Evolutionary conservation across 2,888 invertebrate genomes (phyloP), one percentile per base, ranked within the genome.

Genomic region (Thyatira batis): DNA sequence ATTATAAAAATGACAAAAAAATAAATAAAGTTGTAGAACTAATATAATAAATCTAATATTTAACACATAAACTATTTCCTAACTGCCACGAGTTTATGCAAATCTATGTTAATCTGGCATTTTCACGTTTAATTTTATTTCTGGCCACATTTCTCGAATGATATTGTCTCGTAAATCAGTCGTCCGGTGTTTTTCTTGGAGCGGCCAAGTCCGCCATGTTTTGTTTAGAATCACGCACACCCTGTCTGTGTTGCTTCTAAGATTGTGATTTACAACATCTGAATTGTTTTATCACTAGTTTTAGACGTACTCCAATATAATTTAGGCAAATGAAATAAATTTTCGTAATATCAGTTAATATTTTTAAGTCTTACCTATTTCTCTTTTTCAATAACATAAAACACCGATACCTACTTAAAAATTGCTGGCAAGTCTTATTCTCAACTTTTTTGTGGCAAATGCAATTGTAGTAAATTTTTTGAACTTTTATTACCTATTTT

Each of bases 161-260:
- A 87, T 88, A 85, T 87, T 84, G 87, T 87, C 83, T 85, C 87
- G 86, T 92, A 91, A 92, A 91, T 91, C 91, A 89, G 89, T 84
- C 87, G 80, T 76, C 69, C 78, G 66, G 80, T 92, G 89, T 92
- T 91, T 89, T 89, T 90, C 90, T 91, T 91, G 90, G 90, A 85
- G 82, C 83, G 74, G 76, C 70, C 73, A 69, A 65, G 73, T 63
- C 76, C 61, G 71, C 78, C 71, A 71, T 92, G 89, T 92, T 92
- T 91, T 90, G 91, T 89, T 89, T 87, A 87, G 85, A 78, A 89
- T 87, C 91, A 92, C 91, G 91, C 90, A 88, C 88, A 84, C 80
- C 85, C 84, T 83, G 87, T 87, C 83, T 70, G 76, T 58, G 69
- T 64, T 75, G 74, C 77, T 73, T 78, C 77, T 81, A 73, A 79